Conservation (phyloP, 2,113 vertebrate genomes). For the Ailuropoda melanoleuca region DNA sequence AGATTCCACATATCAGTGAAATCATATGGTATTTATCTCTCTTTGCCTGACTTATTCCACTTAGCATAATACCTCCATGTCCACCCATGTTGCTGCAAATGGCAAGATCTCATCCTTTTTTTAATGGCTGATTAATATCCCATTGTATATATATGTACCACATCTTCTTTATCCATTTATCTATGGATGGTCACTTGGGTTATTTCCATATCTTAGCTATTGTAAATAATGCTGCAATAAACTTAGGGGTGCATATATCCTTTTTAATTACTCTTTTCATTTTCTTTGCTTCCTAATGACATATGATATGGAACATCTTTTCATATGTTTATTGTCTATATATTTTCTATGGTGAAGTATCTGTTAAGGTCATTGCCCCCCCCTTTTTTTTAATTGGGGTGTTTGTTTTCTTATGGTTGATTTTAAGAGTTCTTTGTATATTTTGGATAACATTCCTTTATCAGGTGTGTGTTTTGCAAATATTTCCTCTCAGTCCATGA, state of each 20-base stretch:
- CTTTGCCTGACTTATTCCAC: neutral
- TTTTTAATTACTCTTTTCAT: neutral
- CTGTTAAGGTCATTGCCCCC: neutral
- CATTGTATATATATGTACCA: neutral
- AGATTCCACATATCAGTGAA: neutral
- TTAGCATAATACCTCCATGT: neutral
- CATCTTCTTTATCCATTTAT: neutral
- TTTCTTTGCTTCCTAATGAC: neutral
- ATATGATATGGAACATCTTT: neutral
- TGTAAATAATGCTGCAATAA: neutral
- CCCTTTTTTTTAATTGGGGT: neutral
- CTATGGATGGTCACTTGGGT: neutral
- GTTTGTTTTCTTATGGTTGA: neutral
- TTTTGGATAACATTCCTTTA: neutral
- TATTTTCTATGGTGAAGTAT: neutral
- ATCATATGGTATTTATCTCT: neutral
- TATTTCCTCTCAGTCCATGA: neutral
- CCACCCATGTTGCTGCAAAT: neutral
- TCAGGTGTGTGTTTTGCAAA: neutral
- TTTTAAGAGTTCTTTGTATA: neutral
- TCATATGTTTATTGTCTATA: neutral
- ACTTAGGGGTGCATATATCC: neutral
- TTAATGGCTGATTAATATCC: neutral
- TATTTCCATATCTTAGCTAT: neutral
- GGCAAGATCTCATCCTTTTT: neutral